Conservation (phyloP, 2,113 vertebrate species). For the Embiotoca jacksoni region DNA sequence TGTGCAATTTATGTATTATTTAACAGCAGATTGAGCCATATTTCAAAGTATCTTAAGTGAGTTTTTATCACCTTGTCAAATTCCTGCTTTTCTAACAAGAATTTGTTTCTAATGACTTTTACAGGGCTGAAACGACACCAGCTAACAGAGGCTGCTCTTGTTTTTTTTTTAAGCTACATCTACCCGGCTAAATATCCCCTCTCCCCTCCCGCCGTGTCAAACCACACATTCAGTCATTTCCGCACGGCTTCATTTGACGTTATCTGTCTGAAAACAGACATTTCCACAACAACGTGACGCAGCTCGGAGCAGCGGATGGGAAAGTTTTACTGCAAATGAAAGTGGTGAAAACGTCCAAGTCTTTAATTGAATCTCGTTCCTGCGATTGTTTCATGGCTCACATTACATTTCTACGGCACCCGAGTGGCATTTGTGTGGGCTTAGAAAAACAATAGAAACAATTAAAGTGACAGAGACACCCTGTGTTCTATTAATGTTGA, state of each 20-base stretch:
- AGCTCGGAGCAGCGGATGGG: neutral
- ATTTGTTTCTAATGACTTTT: neutral
- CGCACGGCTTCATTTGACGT: slow-evolving; percentile 45
- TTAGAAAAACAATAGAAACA: slow-evolving; percentile 9
- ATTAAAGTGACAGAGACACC: neutral
- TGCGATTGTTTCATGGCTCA: slow-evolving; percentile 36
- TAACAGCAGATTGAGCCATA: too few relatives aligned
- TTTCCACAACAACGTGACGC: slow-evolving; percentile 49
- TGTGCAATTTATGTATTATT: too few relatives aligned
- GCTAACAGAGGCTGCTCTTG: neutral
- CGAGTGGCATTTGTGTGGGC: slow-evolving; percentile 1
- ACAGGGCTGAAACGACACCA: neutral
- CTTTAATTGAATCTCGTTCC: slow-evolving; percentile 27
- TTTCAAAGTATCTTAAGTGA: too few relatives aligned
- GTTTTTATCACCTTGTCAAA: too few relatives aligned
- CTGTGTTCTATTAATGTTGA: neutral
- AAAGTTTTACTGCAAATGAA: neutral
- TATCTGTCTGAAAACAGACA: slow-evolving; percentile 71
- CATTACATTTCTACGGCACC: neutral
- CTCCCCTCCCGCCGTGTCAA: slow-evolving; percentile 41
- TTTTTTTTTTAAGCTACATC: slow-evolving; percentile 39
- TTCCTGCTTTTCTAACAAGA: too few relatives aligned
- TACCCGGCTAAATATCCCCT: neutral
- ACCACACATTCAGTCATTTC: slow-evolving; percentile 63
- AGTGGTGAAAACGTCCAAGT: slow-evolving; percentile 6